Base-by-base conservation (phyloP, 2,797 vertebrate genomes). In the Sylvia borin region DNA sequence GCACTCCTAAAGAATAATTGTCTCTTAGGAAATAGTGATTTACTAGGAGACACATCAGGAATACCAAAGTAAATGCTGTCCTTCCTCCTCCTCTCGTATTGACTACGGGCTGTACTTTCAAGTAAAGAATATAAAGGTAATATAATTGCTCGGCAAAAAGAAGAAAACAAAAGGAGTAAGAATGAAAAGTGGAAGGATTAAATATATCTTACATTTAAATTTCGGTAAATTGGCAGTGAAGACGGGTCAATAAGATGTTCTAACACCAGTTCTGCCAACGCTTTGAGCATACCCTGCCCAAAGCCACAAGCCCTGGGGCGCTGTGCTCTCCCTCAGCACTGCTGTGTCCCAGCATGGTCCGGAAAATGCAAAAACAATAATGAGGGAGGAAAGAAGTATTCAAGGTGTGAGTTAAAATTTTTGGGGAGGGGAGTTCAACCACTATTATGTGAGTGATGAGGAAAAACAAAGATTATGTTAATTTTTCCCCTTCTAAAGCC, bases 261-360 rank as follows among this genome's bases (percentile, higher is more conserved):
- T 13, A 7, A 34, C 9, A 34, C 16, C 24, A 12, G 5, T 25
- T 65, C 45, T 17, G 27, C 11, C 1, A 3, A 24, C 0, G 4
- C 45, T 48, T 42, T 0, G 12, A 25, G 68, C 12, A 6, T 47
- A n/a, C 38, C 72, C 31, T 27, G 55, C 58, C 26, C n/a, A 22
- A 10, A 14, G 42, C 22, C 82, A 1, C 14, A 1, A 1, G 4
- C 13, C 18, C 47, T 4, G 16, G 8, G 31, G 31, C 67, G 0
- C 0, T 0, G 4, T 0, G 9, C 0, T 3, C 16, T 34, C 7
- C 29, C 0, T 3, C 0, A 6, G 32, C 4, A 0, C 31, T 2
- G 57, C 13, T 2, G 31, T 0, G 6, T 15, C 57, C 48, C n/a
- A 5, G 0, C 16, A 0, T 0, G 1, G 5, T 5, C 34, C 13